A percentile compares a stretch with the other conserved stretches of the same genome.
Evolutionary conservation across 2,888 invertebrate genomes (phyloP).

Genomic region (Drosophila algonquin): DNA sequence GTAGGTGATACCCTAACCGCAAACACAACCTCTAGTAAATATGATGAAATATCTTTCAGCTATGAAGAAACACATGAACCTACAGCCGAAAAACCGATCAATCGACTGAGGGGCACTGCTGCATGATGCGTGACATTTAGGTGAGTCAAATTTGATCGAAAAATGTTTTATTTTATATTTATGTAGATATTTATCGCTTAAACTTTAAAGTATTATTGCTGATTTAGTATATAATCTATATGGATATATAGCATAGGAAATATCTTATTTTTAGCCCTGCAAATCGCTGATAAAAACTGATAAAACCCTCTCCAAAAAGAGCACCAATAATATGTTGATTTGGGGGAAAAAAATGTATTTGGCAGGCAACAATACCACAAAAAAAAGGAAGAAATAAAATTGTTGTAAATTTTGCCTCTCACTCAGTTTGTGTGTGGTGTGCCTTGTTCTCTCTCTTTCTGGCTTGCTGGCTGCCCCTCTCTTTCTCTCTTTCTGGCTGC

Average conservation of each 20-base stretch:
- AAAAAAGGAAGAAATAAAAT: conserved; percentile 33
- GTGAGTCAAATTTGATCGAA: too few species aligned
- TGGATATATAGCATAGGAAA: neutral
- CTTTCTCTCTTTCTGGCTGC: neutral
- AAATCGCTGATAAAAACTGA: neutral
- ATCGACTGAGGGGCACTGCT: too few species aligned
- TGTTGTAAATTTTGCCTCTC: conserved; percentile 40
- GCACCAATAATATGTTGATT: conserved; percentile 28
- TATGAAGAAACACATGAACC: too few species aligned
- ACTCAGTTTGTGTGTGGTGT: neutral
- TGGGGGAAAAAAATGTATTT: conserved; percentile 27
- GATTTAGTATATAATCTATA: neutral
- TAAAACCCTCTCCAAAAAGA: neutral
- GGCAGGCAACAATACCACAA: conserved; percentile 24
- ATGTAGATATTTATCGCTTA: too few species aligned
- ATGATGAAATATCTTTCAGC: too few species aligned
- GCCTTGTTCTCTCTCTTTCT: conserved; percentile 6
- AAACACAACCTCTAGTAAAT: too few species aligned
- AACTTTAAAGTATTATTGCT: too few species aligned
- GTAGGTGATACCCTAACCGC: neutral
- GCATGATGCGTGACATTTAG: too few species aligned
- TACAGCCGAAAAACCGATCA: too few species aligned
- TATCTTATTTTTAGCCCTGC: neutral
- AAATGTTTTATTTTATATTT: too few species aligned
- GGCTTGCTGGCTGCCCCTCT: neutral